These are phyloP conservation scores for Syrphus vitripennis DNA, from an alignment of 2,888 invertebrate species.

Conservation along the genomic window DNA sequence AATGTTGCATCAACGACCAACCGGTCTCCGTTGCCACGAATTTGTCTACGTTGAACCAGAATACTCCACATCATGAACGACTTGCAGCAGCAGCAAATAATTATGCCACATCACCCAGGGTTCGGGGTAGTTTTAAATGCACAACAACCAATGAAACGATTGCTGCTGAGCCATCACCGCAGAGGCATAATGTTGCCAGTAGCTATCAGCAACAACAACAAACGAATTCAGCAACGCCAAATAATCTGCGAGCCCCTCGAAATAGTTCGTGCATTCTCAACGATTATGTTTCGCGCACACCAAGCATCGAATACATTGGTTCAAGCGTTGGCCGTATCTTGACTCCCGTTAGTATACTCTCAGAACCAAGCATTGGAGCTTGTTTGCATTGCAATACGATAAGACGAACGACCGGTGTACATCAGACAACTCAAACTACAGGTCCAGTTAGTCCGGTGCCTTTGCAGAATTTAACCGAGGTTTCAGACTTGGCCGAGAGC, in stretches of 20 bases:
- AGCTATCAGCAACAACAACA: constrained; percentile 51
- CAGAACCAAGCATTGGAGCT: constrained; percentile 74
- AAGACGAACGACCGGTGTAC: constrained; percentile 80
- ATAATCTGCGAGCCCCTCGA: constrained; percentile 20
- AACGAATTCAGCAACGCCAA: constrained; percentile 16
- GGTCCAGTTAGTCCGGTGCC: constrained; percentile 81
- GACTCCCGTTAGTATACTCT: constrained; percentile 74
- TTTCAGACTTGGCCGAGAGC: constrained; percentile 33
- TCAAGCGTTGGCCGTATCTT: constrained; percentile 73
- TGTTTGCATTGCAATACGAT: constrained; percentile 80
- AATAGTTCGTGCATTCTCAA: constrained; percentile 59
- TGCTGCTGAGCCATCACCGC: constrained; percentile 59
- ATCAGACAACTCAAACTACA: constrained; percentile 81
- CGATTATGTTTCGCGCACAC: constrained; percentile 74
- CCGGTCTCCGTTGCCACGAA: constrained; percentile 25
- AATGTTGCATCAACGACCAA: constrained; percentile 77
- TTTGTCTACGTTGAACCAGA: constrained; percentile 53
- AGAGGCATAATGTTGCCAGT: constrained; percentile 27
- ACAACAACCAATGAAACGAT: constrained; percentile 42
- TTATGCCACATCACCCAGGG: constrained; percentile 76
- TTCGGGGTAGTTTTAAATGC: constrained; percentile 64
- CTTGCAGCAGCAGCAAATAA: constrained; percentile 72
- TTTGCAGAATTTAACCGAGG: constrained; percentile 73
- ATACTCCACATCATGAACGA: constrained; percentile 66
- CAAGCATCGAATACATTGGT: constrained; percentile 74